These are phyloP conservation scores for Brachypodius melanocephalos DNA, from an alignment of 2,113 vertebrate species.

Conservation along the genomic window DNA sequence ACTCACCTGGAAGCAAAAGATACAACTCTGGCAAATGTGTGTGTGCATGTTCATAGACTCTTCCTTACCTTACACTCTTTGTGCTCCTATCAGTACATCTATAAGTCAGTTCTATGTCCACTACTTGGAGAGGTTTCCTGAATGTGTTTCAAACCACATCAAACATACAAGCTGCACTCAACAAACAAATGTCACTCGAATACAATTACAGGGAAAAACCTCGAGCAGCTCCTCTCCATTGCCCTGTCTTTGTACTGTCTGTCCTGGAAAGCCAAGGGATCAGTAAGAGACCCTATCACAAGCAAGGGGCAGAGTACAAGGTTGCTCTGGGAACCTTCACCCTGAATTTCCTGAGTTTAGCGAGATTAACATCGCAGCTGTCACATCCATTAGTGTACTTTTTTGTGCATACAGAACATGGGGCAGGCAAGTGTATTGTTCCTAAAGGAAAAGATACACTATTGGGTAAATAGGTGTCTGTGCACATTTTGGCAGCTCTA, in stretches of 20 bases:
- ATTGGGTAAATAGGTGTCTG: slow-evolving; percentile 41
- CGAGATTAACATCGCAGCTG: not conserved
- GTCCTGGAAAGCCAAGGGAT: not conserved
- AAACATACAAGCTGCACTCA: fast-evolving
- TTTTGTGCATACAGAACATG: not conserved
- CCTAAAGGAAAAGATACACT: slow-evolving; percentile 57
- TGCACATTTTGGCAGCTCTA: slow-evolving; percentile 56
- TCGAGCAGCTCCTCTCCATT: not conserved
- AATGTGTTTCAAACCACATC: not conserved
- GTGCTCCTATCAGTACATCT: not conserved
- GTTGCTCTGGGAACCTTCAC: not conserved
- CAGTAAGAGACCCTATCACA: not conserved
- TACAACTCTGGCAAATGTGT: not conserved
- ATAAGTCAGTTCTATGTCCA: not conserved
- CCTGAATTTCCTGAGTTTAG: not conserved
- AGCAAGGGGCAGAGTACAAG: not conserved
- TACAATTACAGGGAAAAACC: not conserved
- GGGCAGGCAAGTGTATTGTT: not conserved
- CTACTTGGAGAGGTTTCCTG: not conserved
- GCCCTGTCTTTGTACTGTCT: not conserved
- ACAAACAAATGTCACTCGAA: not conserved
- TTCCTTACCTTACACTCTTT: not conserved
- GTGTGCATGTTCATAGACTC: not conserved
- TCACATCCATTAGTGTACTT: not conserved
- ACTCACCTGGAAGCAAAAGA: not conserved